Conservation (phyloP, 1,140 invertebrate species). For the Zaprionus vittiger region DNA sequence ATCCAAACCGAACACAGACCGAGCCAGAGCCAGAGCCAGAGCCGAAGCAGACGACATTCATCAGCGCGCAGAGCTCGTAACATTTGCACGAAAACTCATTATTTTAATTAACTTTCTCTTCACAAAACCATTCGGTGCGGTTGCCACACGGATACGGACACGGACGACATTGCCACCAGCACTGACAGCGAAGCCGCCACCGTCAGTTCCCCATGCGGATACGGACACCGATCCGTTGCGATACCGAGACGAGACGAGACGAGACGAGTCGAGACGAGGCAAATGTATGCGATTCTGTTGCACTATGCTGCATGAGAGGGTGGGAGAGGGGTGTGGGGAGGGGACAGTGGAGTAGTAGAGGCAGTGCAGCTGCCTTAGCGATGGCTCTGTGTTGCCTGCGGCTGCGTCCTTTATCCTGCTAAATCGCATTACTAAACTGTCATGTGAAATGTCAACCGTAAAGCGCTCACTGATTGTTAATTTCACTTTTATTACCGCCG, state of each 20-base stretch:
- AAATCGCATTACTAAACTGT: slow-evolving; percentile 84
- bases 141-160: slow-evolving; percentile 52
- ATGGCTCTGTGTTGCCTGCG: slow-evolving; percentile 26
- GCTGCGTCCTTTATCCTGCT: slow-evolving; percentile 82
- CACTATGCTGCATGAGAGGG: slow-evolving; percentile 18
- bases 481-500: slow-evolving; percentile 79
- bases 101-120: slow-evolving; percentile 84
- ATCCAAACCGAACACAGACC: background rate
- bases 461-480: slow-evolving; percentile 84
- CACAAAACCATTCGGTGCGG: slow-evolving; percentile 62
- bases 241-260: slow-evolving; percentile 1
- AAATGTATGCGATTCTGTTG: slow-evolving; percentile 34
- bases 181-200: slow-evolving; percentile 17
- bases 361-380: slow-evolving; percentile 32
- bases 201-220: background rate
- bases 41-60: slow-evolving; percentile 62
- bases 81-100: slow-evolving; percentile 79
- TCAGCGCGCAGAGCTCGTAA: slow-evolving; percentile 57
- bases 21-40: background rate
- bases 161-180: slow-evolving; percentile 44
- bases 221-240: slow-evolving; percentile 7
- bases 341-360: background rate
- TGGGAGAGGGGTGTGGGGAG: background rate
- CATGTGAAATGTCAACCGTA: slow-evolving; percentile 84
- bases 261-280: slow-evolving; percentile 4